Conservation (phyloP, 2,888 invertebrate genomes). For the Philereme transversata region DNA sequence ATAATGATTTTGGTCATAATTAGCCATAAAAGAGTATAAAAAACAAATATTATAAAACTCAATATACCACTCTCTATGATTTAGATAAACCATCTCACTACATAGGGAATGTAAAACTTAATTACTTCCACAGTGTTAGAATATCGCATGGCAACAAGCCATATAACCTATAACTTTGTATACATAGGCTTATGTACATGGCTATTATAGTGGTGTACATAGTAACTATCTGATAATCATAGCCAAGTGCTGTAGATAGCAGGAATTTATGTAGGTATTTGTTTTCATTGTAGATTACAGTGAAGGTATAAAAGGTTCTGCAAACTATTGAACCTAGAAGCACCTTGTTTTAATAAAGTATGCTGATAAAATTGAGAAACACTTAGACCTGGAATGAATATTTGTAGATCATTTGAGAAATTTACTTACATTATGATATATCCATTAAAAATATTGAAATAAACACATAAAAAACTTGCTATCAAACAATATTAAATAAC, state of each 20-base stretch:
- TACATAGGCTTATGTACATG: slow-evolving; percentile 53
- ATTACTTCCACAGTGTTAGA: slow-evolving; percentile 48
- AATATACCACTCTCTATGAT: slow-evolving; percentile 33
- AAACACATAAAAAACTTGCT: too few relatives aligned
- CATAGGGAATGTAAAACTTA: slow-evolving; percentile 27
- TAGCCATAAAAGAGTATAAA: slow-evolving; percentile 25
- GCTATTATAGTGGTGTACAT: slow-evolving; percentile 53
- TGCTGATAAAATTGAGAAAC: too few relatives aligned
- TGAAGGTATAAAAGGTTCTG: slow-evolving; percentile 20
- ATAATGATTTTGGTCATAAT: slow-evolving; percentile 41
- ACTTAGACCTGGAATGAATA: too few relatives aligned
- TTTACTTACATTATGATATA: too few relatives aligned
- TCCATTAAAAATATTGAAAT: too few relatives aligned
- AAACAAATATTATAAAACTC: slow-evolving; percentile 36
- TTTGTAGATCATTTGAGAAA: too few relatives aligned
- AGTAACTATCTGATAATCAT: slow-evolving; percentile 65
- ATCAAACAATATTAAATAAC: too few relatives aligned
- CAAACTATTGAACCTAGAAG: slow-evolving; percentile 14
- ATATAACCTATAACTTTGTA: slow-evolving; percentile 72
- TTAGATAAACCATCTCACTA: slow-evolving; percentile 40
- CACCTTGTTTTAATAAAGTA: too few relatives aligned
- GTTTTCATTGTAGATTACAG: slow-evolving; percentile 44
- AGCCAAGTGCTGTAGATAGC: slow-evolving; percentile 53
- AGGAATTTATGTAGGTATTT: slow-evolving; percentile 45
- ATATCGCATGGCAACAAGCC: slow-evolving; percentile 76